These are phyloP conservation scores for Melanophora roralis DNA, from an alignment of 2,888 invertebrate genomes.

Conservation along the genomic window DNA sequence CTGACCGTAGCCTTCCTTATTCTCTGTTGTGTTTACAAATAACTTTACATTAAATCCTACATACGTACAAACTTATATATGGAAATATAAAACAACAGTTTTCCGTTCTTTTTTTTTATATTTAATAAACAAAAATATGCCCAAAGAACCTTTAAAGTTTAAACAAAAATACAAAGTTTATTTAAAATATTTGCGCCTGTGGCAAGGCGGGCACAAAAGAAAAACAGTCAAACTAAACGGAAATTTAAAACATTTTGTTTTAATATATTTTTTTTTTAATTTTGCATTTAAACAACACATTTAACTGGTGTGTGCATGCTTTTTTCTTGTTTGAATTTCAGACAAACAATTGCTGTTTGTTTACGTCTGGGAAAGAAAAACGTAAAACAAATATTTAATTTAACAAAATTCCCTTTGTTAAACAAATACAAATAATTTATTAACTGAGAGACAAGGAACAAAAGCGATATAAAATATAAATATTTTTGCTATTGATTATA, in stretches of 20 bases:
- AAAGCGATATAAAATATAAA: background rate
- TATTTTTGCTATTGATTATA: constrained; percentile 13
- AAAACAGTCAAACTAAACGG: constrained; percentile 4
- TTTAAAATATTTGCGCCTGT: constrained; percentile 21
- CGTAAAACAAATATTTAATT: constrained; percentile 37
- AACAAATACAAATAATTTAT: constrained; percentile 44
- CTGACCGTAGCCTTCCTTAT: no score
- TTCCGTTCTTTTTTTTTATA: background rate
- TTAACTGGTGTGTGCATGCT: constrained; percentile 7
- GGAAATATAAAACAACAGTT: no score
- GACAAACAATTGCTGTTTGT: constrained; percentile 17
- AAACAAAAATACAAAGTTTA: constrained; percentile 14
- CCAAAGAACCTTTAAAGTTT: background rate
- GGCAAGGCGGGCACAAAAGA: background rate
- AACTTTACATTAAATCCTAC: no score
- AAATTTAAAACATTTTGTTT: constrained; percentile 46
- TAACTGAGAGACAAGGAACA: constrained; percentile 3
- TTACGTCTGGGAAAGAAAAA: constrained; percentile 10
- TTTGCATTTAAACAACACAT: constrained; percentile 29
- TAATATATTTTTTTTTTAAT: background rate
- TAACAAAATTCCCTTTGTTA: constrained; percentile 34
- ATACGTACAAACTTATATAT: no score
- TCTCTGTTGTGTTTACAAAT: no score
- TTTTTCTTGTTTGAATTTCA: background rate
- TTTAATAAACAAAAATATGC: background rate